Evolutionary conservation across 2,888 invertebrate genomes (phyloP), one percentile per base, ranked within the genome.

Genomic region (Xestia c-nigrum): DNA sequence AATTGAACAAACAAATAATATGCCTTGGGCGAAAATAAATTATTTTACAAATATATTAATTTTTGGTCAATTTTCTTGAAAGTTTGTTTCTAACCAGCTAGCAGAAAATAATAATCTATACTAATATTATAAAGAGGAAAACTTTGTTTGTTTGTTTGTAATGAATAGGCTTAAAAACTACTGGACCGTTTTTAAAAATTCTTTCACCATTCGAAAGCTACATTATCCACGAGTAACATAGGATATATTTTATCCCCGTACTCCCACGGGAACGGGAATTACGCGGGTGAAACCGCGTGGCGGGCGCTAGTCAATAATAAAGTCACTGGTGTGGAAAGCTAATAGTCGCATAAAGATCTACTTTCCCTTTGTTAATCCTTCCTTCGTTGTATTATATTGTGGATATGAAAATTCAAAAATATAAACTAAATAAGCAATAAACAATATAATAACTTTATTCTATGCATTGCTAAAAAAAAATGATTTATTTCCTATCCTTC

Each of bases 321-420:
- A 59, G 19, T 31, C 21, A 61, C 38, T 46, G 16, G 16, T 55
- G 6, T 55, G 21, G 10, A 47, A 40, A 78, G 24, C 21, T 12
- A 46, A 72, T 38, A 31, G 9, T 43, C n/a, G 21, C 40, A 43
- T 38, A 46, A 24, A 81, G 64, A 81, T 78, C 76, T 81, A 52
- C 14, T 0, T 78, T 50, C 21, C 76, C 12, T 81, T 73, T 6
- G 16, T 75, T 65, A 9, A 43, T 43, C 76, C 16, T 81, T 73
- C 64, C 12, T 81, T 73, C 10, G 16, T 75, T 65, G 55, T 81
- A 75, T 14, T 57, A 19, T n/a, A 57, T 38, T n/a, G 6, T n/a
- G n/a, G 14, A 65, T 57, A 31, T 75, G 43, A 50, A 52, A 43
- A 65, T 0, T 43, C 6, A 50, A 38, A 10, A 24, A 14, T 81